These are phyloP conservation scores for Drosophila buzzatii DNA, from an alignment of 2,888 invertebrate genomes.

Conservation along the genomic window DNA sequence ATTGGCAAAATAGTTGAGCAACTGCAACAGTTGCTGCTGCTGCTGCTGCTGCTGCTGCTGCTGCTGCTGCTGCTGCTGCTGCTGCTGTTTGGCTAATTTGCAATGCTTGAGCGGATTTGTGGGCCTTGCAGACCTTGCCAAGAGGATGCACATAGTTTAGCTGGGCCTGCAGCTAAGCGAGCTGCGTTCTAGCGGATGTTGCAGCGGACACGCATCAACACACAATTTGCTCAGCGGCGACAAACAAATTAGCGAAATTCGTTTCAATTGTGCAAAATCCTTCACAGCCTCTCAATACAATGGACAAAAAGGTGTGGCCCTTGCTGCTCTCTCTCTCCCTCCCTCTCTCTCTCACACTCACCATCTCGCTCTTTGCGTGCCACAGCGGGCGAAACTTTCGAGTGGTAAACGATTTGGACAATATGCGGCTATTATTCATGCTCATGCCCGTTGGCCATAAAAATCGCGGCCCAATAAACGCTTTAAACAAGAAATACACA, in stretches of 20 bases:
- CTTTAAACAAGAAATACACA: conserved; percentile 41
- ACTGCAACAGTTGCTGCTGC: conserved; percentile 26
- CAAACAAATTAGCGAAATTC: conserved; percentile 23
- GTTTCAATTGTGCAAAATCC: conserved; percentile 16
- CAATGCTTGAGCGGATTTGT: conserved; percentile 75
- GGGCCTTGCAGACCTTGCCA: conserved; percentile 48
- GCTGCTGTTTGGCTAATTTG: conserved; percentile 56
- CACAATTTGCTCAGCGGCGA: not conserved
- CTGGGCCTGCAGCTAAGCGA: conserved; percentile 1
- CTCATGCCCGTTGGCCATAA: conserved; percentile 58
- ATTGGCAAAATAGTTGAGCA: conserved; percentile 51
- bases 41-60: conserved; percentile 21
- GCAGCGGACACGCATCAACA: conserved; percentile 11
- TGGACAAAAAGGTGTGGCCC: conserved; percentile 59
- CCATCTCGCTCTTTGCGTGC: conserved; percentile 49
- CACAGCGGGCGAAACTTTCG: conserved; percentile 30
- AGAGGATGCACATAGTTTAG: conserved; percentile 60
- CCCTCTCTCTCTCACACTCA: not conserved
- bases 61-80: conserved; percentile 8
- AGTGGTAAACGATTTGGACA: conserved; percentile 65
- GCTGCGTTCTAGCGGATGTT: conserved; percentile 55
- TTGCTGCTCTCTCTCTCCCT: too few species aligned
- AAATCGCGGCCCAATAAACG: conserved; percentile 53
- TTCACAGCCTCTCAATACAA: not conserved
- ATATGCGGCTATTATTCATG: conserved; percentile 70